Percentiles rank a stretch among this genome's conserved stretches.
Evolutionary conservation across 2,113 vertebrate genomes (phyloP).

Genomic region (Nothocercus nigrocapillus): DNA sequence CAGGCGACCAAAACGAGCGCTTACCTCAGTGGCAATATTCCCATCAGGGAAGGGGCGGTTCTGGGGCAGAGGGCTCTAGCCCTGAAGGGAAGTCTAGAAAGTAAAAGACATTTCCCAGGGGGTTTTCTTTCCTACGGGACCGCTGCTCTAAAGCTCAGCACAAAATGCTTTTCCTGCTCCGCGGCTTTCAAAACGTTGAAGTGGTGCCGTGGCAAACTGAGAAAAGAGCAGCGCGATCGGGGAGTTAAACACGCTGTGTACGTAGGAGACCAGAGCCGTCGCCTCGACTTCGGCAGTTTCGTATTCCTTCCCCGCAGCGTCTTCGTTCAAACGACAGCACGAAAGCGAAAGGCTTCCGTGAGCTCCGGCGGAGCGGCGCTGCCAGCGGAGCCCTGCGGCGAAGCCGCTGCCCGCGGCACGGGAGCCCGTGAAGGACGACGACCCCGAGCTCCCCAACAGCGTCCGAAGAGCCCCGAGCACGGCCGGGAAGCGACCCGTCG

Average conservation of each 20-base stretch:
- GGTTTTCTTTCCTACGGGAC: too few species aligned
- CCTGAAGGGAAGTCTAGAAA: background rate
- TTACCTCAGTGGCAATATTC: background rate
- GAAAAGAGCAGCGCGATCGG: background rate
- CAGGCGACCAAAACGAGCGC: background rate
- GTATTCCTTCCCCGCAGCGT: rapidly evolving
- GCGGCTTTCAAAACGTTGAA: background rate
- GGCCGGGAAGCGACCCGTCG: too few species aligned
- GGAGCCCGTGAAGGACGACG: too few species aligned
- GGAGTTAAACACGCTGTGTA: background rate
- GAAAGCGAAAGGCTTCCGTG: too few species aligned
- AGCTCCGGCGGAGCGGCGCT: too few species aligned
- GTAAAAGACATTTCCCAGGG: background rate
- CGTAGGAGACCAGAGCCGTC: background rate
- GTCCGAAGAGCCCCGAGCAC: too few species aligned
- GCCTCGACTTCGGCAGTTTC: background rate
- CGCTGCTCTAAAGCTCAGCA: background rate
- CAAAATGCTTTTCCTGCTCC: rapidly evolving
- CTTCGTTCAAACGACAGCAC: background rate
- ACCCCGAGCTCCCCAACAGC: too few species aligned
- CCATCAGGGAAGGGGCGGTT: background rate
- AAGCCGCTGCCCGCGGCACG: too few species aligned
- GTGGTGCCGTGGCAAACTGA: background rate
- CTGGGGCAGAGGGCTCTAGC: background rate
- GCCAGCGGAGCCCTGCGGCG: too few species aligned